These are phyloP conservation scores for Oryzias dopingdopingensis DNA, from an alignment of 2,797 vertebrate genomes.

Conservation along the genomic window DNA sequence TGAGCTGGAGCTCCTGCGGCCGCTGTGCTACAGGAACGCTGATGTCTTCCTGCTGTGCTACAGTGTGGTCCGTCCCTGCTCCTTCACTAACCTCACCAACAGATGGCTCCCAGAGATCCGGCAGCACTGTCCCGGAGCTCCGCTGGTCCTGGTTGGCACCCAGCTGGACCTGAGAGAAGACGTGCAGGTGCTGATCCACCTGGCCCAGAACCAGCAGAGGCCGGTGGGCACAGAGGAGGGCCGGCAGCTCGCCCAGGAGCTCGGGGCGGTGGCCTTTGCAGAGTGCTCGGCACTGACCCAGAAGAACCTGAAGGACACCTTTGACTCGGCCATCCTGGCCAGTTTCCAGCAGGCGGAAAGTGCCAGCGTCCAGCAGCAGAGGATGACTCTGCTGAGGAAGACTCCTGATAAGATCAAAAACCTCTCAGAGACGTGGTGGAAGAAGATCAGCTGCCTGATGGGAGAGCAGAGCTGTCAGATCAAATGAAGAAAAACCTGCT, in stretches of 20 bases:
- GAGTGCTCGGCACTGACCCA: slow-evolving; percentile 78
- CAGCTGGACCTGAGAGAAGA: slow-evolving; percentile 89
- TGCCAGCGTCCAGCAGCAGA: slow-evolving; percentile 30
- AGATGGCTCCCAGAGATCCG: slow-evolving; percentile 87
- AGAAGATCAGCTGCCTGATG: slow-evolving; percentile 73
- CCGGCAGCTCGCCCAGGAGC: slow-evolving; percentile 77
- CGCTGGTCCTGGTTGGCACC: slow-evolving; percentile 87
- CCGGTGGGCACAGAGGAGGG: slow-evolving; percentile 83
- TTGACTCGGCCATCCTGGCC: slow-evolving; percentile 72
- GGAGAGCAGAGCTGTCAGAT: slow-evolving; percentile 60
- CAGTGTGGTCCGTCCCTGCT: slow-evolving; percentile 85
- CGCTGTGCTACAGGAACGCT: slow-evolving; percentile 85
- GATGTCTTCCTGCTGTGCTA: slow-evolving; percentile 92
- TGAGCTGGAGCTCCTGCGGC: slow-evolving; percentile 79
- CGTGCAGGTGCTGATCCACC: slow-evolving; percentile 86
- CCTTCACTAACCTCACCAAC: slow-evolving; percentile 81
- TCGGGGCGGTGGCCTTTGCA: slow-evolving; percentile 72
- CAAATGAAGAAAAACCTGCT: slow-evolving; percentile 29
- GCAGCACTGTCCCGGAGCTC: slow-evolving; percentile 80
- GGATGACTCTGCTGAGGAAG: slow-evolving; percentile 57
- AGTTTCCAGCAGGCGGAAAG: slow-evolving; percentile 52
- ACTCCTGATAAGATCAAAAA: slow-evolving; percentile 70
- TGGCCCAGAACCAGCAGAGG: slow-evolving; percentile 83
- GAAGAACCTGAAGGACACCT: slow-evolving; percentile 77
- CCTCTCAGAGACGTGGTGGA: slow-evolving; percentile 73